These are phyloP conservation scores for Grapholita molesta DNA, from an alignment of 1,140 invertebrate genomes.

Conservation along the genomic window DNA sequence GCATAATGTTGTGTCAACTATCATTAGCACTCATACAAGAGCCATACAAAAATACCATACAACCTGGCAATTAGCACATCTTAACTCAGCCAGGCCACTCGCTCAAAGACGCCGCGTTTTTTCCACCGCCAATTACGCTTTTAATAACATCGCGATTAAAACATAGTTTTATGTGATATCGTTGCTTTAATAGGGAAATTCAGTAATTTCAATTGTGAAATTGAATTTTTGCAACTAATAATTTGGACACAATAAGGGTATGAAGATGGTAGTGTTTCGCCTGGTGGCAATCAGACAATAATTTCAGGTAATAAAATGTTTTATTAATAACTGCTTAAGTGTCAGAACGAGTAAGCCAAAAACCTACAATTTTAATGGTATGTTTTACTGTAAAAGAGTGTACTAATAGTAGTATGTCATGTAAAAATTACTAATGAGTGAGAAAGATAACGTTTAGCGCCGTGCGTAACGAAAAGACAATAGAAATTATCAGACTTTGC, in stretches of 20 bases:
- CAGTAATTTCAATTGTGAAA: not conserved
- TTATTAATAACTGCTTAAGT: not conserved
- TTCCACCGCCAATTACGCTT: not conserved
- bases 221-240: not conserved
- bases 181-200: not conserved
- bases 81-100: not conserved
- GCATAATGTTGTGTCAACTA: not conserved
- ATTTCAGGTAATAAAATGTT: not conserved
- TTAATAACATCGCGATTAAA: not conserved
- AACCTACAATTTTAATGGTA: no score
- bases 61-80: not conserved
- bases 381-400: no score
- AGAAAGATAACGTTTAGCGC: no score
- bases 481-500: no score
- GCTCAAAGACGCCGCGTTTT: slow-evolving; percentile 2
- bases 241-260: not conserved
- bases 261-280: not conserved
- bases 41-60: not conserved
- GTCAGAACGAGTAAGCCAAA: not conserved
- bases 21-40: not conserved
- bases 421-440: no score
- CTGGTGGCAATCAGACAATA: not conserved
- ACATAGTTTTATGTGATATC: not conserved
- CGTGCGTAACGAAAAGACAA: no score
- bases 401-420: no score